phyloP scores from a whole-genome alignment of 1,140 invertebrate genomes.

The Holcopasites calliopsidis region DNA sequence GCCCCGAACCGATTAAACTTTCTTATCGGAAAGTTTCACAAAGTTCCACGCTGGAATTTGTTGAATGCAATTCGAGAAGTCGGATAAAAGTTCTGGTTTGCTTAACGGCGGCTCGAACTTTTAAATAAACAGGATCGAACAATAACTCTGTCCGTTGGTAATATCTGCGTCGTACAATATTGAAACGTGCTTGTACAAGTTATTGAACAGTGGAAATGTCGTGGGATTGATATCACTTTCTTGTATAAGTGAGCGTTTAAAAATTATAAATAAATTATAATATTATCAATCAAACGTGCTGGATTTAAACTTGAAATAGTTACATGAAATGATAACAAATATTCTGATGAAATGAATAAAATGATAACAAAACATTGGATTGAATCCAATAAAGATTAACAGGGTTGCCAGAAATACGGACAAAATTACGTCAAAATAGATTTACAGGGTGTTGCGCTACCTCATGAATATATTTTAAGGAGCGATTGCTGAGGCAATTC shows the following conservation, averaged over 20 bases:
- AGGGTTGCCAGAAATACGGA: too few species aligned
- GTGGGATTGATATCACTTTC: not conserved
- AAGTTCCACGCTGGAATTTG: not conserved
- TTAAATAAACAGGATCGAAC: not conserved
- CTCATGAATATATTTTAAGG: too few species aligned
- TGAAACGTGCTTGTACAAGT: not conserved
- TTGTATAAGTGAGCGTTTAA: not conserved
- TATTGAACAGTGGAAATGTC: not conserved
- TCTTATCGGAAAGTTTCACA: not conserved
- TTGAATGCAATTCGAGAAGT: not conserved
- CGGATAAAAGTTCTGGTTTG: constrained; percentile 11
- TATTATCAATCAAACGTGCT: too few species aligned
- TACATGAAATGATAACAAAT: too few species aligned
- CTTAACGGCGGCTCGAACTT: not conserved
- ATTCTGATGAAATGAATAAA: too few species aligned
- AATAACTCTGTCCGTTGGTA: not conserved
- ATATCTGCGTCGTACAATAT: not conserved
- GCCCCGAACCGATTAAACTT: constrained; percentile 19
- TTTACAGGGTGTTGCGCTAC: too few species aligned
- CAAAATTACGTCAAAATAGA: too few species aligned
- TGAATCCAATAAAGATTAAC: too few species aligned
- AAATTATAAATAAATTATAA: too few species aligned
- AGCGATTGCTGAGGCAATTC: too few species aligned
- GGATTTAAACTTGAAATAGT: too few species aligned
- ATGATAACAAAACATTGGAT: too few species aligned